Base-by-base conservation (phyloP, 2,888 invertebrate species). In the Eupeodes latifasciatus region DNA sequence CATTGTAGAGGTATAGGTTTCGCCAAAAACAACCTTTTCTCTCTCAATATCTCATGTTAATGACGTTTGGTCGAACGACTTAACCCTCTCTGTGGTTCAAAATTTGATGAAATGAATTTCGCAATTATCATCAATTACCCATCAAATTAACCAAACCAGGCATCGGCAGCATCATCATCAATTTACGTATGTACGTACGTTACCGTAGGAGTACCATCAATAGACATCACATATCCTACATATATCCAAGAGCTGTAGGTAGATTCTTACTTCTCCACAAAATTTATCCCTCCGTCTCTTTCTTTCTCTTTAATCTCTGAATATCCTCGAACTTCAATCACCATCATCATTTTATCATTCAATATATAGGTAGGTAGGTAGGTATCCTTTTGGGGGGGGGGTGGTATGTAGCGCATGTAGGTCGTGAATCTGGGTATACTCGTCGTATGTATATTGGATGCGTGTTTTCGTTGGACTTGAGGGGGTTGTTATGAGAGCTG, bases 71-170 rank as follows among this genome's bases (percentile, higher is more conserved):
- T 69, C 47, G 62, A 49, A 78, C 78, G 69, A 78, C 85, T 77
- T 81, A 82, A 79, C 78, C 69, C 74, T 86, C 74, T 86, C 40
- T 85, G 86, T 51, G 78, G 86, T 75, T 74, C 74, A 62, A 86
- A 40, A 72, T 86, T 86, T 83, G 83, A 83, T 83, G 76, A 83
- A 86, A 86, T 76, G 79, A 83, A 86, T 83, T 86, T 83, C 79
- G 71, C 83, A 86, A 83, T 83, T 86, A 86, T 86, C 86, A 86
- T 83, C 86, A 86, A 86, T 86, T 86, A 86, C 79, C 86, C 76
- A 83, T 83, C 86, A 83, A 83, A 86, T 83, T 86, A 86, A 83
- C 78, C 82, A 83, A 79, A 69, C 72, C 82, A 71, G 55, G 47
- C 77, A 78, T 34, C 47, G 36, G 47, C 78, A 36, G 53, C 78